phyloP scores from a whole-genome alignment of 2,888 invertebrate genomes.

The Callosobruchus maculatus region DNA sequence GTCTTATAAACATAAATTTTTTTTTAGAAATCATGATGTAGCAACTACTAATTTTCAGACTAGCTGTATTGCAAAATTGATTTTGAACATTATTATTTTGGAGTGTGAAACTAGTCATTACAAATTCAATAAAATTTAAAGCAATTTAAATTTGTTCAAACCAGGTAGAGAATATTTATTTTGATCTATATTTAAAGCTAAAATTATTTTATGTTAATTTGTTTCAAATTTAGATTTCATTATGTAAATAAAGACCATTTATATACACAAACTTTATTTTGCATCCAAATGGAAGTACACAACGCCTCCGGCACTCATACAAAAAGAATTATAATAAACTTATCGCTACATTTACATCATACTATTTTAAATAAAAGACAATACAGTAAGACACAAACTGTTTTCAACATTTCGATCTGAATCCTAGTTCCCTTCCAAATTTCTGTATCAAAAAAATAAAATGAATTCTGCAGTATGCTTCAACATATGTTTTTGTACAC shows the following conservation, averaged over 20 bases:
- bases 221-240: no score
- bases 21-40: no score
- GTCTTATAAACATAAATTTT: no score
- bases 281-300: slow-evolving; percentile 38
- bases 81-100: no score
- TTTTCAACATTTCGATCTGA: neutral
- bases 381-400: slow-evolving; percentile 35
- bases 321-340: slow-evolving; percentile 34
- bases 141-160: no score
- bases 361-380: slow-evolving; percentile 35
- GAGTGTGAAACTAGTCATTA: no score
- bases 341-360: slow-evolving; percentile 34
- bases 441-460: slow-evolving; percentile 29
- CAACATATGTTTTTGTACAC: neutral
- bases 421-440: slow-evolving; percentile 5
- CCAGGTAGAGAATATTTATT: no score
- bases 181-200: no score
- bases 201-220: no score
- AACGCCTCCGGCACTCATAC: slow-evolving; percentile 38
- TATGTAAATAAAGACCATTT: neutral
- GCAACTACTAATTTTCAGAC: no score
- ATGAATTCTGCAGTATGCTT: neutral
- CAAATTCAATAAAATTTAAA: no score
- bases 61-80: no score
- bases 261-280: slow-evolving; percentile 14